phyloP scores from a whole-genome alignment of 2,797 vertebrate species.

The Ceyx erithaca region DNA sequence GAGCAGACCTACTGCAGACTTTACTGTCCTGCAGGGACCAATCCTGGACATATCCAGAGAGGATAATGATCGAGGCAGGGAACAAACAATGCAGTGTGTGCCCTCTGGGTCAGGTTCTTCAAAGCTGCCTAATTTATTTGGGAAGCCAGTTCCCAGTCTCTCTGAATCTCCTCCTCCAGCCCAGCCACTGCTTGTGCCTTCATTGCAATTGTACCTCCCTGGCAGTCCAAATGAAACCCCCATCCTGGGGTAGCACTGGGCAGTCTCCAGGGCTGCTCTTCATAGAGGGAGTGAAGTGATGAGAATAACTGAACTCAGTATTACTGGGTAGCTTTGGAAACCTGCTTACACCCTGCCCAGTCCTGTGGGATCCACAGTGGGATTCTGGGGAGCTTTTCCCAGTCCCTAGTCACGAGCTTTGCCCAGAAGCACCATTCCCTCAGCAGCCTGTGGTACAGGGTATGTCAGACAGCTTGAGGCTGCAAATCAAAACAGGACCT shows the following conservation, averaged over 20 bases:
- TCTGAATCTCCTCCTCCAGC: background rate
- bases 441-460: background rate
- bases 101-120: background rate
- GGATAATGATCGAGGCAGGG: background rate
- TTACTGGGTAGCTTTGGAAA: background rate
- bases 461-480: background rate
- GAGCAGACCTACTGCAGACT: background rate
- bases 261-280: background rate
- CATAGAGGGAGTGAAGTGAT: background rate
- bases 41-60: background rate
- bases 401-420: background rate
- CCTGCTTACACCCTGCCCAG: background rate
- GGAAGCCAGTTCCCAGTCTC: background rate
- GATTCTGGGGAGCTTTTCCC: background rate
- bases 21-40: background rate
- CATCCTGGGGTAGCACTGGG: background rate
- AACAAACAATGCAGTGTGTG: background rate
- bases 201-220: background rate
- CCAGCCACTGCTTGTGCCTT: accelerated
- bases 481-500: background rate
- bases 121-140: background rate
- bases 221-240: background rate
- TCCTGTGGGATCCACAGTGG: background rate
- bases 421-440: background rate
- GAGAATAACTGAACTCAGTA: background rate